Evolutionary conservation across 2,113 vertebrate genomes (phyloP), one percentile per base, ranked within the genome.

Genomic region (Speoplatyrhinus poulsoni): DNA sequence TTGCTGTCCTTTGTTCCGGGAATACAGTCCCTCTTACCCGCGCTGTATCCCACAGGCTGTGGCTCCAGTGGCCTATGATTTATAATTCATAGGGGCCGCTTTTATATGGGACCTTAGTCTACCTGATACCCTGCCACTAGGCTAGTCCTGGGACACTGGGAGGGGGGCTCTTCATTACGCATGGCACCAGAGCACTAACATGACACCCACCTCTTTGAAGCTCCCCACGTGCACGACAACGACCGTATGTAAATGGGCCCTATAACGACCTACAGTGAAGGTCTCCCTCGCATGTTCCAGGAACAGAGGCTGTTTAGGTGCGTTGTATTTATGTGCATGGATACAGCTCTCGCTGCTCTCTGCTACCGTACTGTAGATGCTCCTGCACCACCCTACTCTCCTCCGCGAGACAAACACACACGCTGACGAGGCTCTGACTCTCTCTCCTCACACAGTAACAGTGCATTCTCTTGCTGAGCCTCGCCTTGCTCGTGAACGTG

Each of bases 51-150:
- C 93, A 92, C 83, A 91, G 90, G 92, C 93, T 80, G 85, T 93
- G 92, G 88, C 93, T 93, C 90, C 90, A 82, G 87, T 93, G 92
- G 91, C 93, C 92, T 93, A 90, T 93, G 88, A 94, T 94, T 94
- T 94, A 94, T 94, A 93, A 94, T 94, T 94, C 93, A 93, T 93
- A 93, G 91, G 81, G 93, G 93, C 88, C 91, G 90, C 93, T 94
- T 93, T 93, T 93, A 94, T 91, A 92, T 68, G 83, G 92, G 92
- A 93, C 92, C 93, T 93, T 83, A 76, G 92, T 92, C 81, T 94
- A 93, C 92, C 92, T 93, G 92, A 94, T 94, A 93, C 91, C 86
- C 90, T 65, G 81, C 87, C 82, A 89, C 82, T 82, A 88, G 89
- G 86, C 88, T 89, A 79, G 89, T 92, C 89, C 90, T 84, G 75